phyloP scores from a whole-genome alignment of 2,888 invertebrate species.

The Mechanitis mazaeus region DNA sequence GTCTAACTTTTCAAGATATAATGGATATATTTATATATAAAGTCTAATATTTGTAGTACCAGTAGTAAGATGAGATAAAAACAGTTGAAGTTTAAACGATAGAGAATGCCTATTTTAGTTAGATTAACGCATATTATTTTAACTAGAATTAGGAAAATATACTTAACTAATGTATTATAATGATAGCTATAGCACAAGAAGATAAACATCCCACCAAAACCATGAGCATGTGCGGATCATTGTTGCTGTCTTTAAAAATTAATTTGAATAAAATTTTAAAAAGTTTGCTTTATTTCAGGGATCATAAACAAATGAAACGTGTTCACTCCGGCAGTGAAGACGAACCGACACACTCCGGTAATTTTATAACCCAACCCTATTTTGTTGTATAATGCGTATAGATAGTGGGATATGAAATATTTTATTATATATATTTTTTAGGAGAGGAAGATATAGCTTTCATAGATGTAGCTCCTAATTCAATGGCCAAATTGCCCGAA shows the following conservation, averaged over 20 bases:
- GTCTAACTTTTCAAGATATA: constrained; percentile 17
- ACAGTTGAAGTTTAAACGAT: background rate
- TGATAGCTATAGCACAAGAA: background rate
- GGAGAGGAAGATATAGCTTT: constrained; percentile 89
- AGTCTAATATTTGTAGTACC: too few relatives aligned
- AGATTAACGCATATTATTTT: background rate
- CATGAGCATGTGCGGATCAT: constrained; percentile 34
- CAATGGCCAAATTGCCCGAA: constrained; percentile 86
- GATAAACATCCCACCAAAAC: background rate
- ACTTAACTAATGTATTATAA: background rate
- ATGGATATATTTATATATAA: too few relatives aligned
- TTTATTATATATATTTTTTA: constrained; percentile 45
- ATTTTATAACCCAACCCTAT: constrained; percentile 17
- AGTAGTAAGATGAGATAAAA: too few relatives aligned
- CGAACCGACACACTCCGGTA: constrained; percentile 86
- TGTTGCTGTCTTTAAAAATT: constrained; percentile 25
- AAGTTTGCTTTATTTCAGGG: constrained; percentile 71
- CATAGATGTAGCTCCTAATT: constrained; percentile 87
- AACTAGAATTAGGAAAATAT: background rate
- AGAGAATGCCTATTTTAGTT: background rate
- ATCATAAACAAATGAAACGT: constrained; percentile 89
- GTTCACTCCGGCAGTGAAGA: constrained; percentile 85
- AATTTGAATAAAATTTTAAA: constrained; percentile 11
- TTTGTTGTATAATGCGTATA: too few relatives aligned
- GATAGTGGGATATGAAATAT: too few relatives aligned